Percentiles rank a stretch among this genome's conserved stretches.
Evolutionary conservation across 2,888 invertebrate species (phyloP).

Genomic region (Tuberolachnus salignus): DNA sequence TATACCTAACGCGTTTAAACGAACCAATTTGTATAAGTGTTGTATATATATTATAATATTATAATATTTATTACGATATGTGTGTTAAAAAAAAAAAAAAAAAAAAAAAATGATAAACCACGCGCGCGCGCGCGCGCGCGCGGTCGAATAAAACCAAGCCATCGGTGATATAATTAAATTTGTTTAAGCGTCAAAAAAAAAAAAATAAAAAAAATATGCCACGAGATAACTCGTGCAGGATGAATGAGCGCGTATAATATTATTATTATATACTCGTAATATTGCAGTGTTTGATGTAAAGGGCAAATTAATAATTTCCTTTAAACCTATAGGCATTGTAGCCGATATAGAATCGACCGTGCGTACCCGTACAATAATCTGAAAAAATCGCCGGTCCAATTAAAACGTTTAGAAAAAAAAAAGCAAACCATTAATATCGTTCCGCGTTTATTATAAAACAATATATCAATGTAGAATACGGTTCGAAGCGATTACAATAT

Average conservation of each 20-base stretch:
- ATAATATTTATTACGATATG: not conserved
- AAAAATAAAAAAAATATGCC: not conserved
- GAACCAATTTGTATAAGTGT: too few species aligned
- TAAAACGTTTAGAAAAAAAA: not conserved
- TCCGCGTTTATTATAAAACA: conserved; percentile 6
- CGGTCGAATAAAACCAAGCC: too few species aligned
- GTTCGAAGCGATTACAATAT: too few species aligned
- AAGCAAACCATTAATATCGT: conserved; percentile 1
- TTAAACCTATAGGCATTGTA: not conserved
- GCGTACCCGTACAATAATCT: not conserved
- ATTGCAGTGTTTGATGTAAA: conserved; percentile 15
- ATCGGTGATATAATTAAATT: not conserved
- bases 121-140: not conserved
- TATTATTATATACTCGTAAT: not conserved
- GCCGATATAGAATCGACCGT: not conserved
- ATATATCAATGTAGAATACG: not conserved
- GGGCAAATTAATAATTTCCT: conserved; percentile 17
- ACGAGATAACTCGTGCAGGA: not conserved
- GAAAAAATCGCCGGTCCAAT: conserved; percentile 30
- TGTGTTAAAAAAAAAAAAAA: not conserved
- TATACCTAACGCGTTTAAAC: too few species aligned
- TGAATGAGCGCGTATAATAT: not conserved
- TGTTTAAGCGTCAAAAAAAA: conserved; percentile 7
- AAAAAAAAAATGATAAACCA: not conserved
- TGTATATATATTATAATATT: not conserved